phyloP scores from a whole-genome alignment of 2,797 vertebrate species.

The Halcyon badia region DNA sequence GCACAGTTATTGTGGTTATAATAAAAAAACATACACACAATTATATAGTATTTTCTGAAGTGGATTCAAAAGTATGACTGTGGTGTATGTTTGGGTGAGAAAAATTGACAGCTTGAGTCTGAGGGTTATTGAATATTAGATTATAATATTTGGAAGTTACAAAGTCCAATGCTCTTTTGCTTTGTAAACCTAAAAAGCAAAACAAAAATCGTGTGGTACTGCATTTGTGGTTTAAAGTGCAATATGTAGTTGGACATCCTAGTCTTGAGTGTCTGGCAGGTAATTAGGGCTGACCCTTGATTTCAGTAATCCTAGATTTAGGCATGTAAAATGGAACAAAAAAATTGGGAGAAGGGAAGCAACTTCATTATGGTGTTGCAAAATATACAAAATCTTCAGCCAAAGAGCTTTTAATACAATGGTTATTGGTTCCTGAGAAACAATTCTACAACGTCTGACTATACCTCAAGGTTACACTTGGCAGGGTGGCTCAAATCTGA shows the following conservation, averaged over 20 bases:
- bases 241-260: not conserved
- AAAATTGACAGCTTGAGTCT: not conserved
- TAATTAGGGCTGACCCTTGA: not conserved
- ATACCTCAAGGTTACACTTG: rapidly evolving
- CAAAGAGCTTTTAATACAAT: not conserved
- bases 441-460: not conserved
- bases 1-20: not conserved
- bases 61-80: not conserved
- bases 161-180: not conserved
- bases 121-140: not conserved
- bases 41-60: not conserved
- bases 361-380: not conserved
- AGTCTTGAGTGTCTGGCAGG: not conserved
- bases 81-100: conserved; percentile 19
- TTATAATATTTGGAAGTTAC: conserved; percentile 23
- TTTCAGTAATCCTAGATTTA: not conserved
- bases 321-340: not conserved
- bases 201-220: not conserved
- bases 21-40: not conserved
- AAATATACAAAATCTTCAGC: not conserved
- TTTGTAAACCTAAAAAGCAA: not conserved
- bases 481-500: rapidly evolving
- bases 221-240: not conserved
- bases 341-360: not conserved
- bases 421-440: not conserved